phyloP scores from a whole-genome alignment of 2,113 vertebrate species.

The Corythornis madagascariensis region DNA sequence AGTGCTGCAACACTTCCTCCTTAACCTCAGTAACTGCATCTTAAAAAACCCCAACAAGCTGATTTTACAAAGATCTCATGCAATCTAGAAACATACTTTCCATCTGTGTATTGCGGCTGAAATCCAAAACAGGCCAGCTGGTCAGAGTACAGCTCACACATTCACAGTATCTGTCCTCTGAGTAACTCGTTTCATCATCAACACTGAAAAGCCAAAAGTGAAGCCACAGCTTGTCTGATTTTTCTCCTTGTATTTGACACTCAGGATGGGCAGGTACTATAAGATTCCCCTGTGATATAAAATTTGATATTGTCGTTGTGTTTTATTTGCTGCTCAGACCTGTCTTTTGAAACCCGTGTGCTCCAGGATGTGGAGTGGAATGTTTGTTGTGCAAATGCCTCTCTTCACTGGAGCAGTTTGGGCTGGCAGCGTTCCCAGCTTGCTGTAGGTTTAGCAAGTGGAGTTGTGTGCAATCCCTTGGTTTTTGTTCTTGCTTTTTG shows the following conservation, averaged over 20 bases:
- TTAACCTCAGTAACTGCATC: not conserved
- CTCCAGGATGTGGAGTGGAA: constrained; percentile 67
- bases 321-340: constrained; percentile 60
- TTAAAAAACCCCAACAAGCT: not conserved
- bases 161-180: constrained; percentile 29
- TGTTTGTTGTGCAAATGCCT: constrained; percentile 66
- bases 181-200: constrained; percentile 37
- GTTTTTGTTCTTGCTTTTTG: constrained; percentile 58
- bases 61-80: constrained; percentile 46
- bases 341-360: constrained; percentile 47
- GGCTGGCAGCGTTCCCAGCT: constrained; percentile 43
- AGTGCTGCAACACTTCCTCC: not conserved
- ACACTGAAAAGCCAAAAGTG: constrained; percentile 39
- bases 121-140: constrained; percentile 50
- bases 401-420: constrained; percentile 58
- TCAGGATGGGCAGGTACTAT: constrained; percentile 27
- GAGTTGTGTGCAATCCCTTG: constrained; percentile 36
- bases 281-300: constrained; percentile 28
- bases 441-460: constrained; percentile 63
- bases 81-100: constrained; percentile 41
- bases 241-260: not conserved
- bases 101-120: constrained; percentile 52
- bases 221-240: not conserved
- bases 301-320: constrained; percentile 2
- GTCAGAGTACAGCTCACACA: constrained; percentile 43